phyloP scores from a whole-genome alignment of 2,888 invertebrate species.

The Tigriopus californicus region DNA sequence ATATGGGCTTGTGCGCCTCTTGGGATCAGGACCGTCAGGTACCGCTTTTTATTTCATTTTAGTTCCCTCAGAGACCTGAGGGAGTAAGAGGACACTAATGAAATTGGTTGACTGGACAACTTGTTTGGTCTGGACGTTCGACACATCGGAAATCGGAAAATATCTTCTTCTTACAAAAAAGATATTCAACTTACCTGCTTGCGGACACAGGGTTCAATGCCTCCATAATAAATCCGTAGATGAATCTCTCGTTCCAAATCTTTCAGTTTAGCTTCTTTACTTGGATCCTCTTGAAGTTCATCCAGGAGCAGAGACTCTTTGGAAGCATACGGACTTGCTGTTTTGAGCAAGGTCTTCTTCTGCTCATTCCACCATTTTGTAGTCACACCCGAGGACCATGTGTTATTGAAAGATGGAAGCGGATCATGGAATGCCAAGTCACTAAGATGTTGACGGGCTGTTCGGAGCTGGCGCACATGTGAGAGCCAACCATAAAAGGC shows the following conservation, averaged over 20 bases:
- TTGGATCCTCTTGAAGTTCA: neutral
- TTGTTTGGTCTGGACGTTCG: no score
- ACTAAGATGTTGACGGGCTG: conserved; percentile 75
- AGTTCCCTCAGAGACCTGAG: no score
- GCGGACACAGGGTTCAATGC: conserved; percentile 23
- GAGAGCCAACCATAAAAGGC: conserved; percentile 94
- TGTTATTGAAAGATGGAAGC: neutral
- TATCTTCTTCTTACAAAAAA: no score
- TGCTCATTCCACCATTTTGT: neutral
- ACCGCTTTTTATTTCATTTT: no score
- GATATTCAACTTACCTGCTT: conserved; percentile 23
- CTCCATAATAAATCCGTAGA: conserved; percentile 19
- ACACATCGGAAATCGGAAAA: neutral
- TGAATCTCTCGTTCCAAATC: conserved; percentile 15
- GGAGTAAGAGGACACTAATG: neutral
- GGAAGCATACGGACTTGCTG: neutral
- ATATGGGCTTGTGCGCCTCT: no score
- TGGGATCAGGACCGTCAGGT: no score
- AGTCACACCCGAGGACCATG: neutral
- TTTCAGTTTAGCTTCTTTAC: neutral
- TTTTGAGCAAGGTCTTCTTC: no score
- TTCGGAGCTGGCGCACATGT: conserved; percentile 76
- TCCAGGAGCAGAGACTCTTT: neutral
- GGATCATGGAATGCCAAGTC: conserved; percentile 44
- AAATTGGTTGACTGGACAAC: no score